Base-by-base conservation (phyloP, 2,888 invertebrate species). In the Drosophila parthenogenetica region DNA sequence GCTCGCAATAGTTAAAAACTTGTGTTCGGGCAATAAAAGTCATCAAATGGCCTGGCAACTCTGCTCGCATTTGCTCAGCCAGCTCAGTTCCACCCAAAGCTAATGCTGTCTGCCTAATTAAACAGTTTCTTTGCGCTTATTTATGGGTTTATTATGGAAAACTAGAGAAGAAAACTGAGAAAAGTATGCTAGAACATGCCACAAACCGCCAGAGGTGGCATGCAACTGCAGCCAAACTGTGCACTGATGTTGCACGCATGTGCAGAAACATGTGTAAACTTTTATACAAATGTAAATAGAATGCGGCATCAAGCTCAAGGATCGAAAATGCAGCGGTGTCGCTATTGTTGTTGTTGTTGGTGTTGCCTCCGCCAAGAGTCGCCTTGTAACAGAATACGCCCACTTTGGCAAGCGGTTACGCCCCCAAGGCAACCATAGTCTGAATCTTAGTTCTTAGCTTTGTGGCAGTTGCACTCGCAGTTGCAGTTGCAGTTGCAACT, bases 321-420 rank as follows among this genome's bases (percentile, higher is more conserved):
- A 61, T 43, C 17, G 46, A 37, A 32, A 17, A 19, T 13, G 3
- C 13, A 53, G 69, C 61, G 73, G 66, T 60, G 69, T 61, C 61
- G 75, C 60, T 55, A 74, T 80, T 74, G 68, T 80, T 48, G 46
- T 48, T 48, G 48, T 46, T 46, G 46, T 29, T 46, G 46, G 10
- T 46, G 46, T 67, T 45, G 66, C 42, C 69, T 53, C 32, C 40
- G 63, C 63, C 22, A 40, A 32, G 11, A 43, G 48, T 46, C n/a
- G 67, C 43, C 69, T 64, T 59, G 75, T 73, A 70, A 85, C 68
- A 77, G 68, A 63, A 67, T 55, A 87, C 82, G 82, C 82, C 82
- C 82, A 74, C 72, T 83, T 81, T 78, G 58, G 60, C 69, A 57
- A 71, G 86, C 70, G 75, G 88, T 79, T 65, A 77, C 77, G 77